phyloP scores from a whole-genome alignment of 2,113 vertebrate species.

The Argyrosomus japonicus region DNA sequence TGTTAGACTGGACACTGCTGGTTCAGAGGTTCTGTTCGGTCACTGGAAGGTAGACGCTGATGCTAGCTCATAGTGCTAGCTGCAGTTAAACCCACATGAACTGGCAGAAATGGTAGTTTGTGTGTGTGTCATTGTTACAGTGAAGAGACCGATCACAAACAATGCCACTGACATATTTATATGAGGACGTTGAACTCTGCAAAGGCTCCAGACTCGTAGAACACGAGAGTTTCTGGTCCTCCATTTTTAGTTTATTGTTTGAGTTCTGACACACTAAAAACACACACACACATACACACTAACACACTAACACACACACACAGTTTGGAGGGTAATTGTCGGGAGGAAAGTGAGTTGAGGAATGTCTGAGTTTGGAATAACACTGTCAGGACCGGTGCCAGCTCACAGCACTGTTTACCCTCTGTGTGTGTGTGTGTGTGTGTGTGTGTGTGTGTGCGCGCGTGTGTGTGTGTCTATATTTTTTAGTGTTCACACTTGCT shows the following conservation, averaged over 20 bases:
- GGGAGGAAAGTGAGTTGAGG: constrained; percentile 46
- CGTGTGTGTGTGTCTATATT: constrained; percentile 15
- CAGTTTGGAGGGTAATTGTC: constrained; percentile 23
- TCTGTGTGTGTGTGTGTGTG: constrained; percentile 35
- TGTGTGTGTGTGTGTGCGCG: constrained; percentile 29
- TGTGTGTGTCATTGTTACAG: too few relatives aligned
- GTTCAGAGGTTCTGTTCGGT: too few relatives aligned
- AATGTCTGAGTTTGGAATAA: constrained; percentile 71
- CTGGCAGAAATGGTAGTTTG: too few relatives aligned
- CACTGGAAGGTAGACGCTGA: too few relatives aligned
- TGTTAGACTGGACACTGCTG: too few relatives aligned
- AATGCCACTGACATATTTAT: too few relatives aligned
- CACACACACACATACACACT: neutral
- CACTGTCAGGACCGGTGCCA: constrained; percentile 46
- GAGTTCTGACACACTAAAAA: neutral
- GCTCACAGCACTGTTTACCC: constrained; percentile 31
- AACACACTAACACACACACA: neutral
- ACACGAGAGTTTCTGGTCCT: too few relatives aligned
- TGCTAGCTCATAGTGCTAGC: too few relatives aligned
- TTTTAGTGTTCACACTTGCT: constrained; percentile 42
- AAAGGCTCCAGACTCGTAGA: too few relatives aligned
- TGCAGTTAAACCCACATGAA: too few relatives aligned
- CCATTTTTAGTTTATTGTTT: neutral
- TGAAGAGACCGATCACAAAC: too few relatives aligned
- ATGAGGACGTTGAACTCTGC: too few relatives aligned